Conservation (phyloP, 2,888 invertebrate species). For the Sisyra nigra region DNA sequence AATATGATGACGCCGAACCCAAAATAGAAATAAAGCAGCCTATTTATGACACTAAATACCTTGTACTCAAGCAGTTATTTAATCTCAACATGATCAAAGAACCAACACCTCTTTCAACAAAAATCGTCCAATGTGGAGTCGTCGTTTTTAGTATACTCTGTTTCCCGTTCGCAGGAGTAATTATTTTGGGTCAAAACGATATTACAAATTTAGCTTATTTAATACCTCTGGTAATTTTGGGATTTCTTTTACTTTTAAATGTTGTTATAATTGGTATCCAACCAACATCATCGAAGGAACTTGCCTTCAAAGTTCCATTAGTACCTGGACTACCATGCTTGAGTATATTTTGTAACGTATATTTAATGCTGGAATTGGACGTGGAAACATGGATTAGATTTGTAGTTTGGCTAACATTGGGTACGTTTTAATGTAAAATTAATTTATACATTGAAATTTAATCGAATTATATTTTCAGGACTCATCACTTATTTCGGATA, state of each 20-base stretch:
- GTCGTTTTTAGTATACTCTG: conserved; percentile 36
- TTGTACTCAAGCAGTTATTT: conserved; percentile 39
- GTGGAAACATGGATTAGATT: conserved; percentile 79
- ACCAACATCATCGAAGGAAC: conserved; percentile 39
- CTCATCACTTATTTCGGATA: conserved; percentile 75
- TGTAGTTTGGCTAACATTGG: conserved; percentile 66
- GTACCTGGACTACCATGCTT: conserved; percentile 73
- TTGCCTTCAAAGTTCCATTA: conserved; percentile 73
- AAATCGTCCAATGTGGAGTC: conserved; percentile 45
- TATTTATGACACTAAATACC: conserved; percentile 20
- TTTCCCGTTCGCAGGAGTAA: conserved; percentile 32
- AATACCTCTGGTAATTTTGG: conserved; percentile 25
- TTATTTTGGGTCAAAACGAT: conserved; percentile 22
- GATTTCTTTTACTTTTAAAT: conserved; percentile 33
- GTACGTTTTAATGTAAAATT: conserved; percentile 27
- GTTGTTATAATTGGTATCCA: conserved; percentile 50
- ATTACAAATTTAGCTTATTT: conserved; percentile 18
- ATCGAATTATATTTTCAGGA: conserved; percentile 45
- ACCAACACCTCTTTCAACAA: conserved; percentile 45
- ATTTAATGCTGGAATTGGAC: conserved; percentile 81
- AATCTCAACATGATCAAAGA: conserved; percentile 55
- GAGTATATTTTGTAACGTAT: conserved; percentile 75
- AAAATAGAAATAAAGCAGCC: conserved; percentile 19
- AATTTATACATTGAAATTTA: conserved; percentile 5
- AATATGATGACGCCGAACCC: not conserved